Percentiles rank a stretch among this genome's conserved stretches.
Conservation (phyloP, 2,113 vertebrate species). For the Cyprinus carpio region DNA sequence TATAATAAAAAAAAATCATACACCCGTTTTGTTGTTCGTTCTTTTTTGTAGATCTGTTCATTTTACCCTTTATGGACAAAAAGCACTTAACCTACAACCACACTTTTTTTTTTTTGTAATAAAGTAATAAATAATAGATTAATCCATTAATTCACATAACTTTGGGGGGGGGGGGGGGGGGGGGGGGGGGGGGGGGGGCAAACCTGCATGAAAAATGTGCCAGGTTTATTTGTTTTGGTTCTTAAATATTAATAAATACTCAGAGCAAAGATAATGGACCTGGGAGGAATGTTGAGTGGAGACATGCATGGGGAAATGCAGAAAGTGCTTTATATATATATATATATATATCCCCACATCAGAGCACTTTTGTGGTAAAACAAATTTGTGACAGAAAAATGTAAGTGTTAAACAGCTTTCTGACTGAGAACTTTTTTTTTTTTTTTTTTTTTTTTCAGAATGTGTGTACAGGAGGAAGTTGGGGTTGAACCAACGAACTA, state of each 20-base stretch:
- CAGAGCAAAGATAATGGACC: background rate
- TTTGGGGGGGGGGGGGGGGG: too few species aligned
- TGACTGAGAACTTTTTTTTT: background rate
- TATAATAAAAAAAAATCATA: too few species aligned
- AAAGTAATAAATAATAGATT: slow-evolving; percentile 5
- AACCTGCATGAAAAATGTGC: slow-evolving; percentile 3
- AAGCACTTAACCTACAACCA: background rate
- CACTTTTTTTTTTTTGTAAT: background rate
- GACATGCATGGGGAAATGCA: background rate
- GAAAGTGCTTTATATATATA: slow-evolving; percentile 16
- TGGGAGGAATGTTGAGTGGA: background rate
- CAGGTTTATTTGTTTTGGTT: slow-evolving; percentile 18
- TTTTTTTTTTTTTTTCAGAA: background rate
- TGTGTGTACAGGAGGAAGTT: background rate
- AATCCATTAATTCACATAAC: slow-evolving; percentile 27
- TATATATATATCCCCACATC: slow-evolving; percentile 2
- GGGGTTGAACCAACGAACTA: background rate
- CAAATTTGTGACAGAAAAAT: background rate
- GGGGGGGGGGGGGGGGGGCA: background rate
- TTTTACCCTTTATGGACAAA: background rate
- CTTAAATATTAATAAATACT: slow-evolving; percentile 32
- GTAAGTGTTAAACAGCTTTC: background rate
- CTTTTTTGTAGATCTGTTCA: background rate
- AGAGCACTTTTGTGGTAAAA: background rate
- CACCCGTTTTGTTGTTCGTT: too few species aligned